These are phyloP conservation scores for Magallana ariakensis DNA, from an alignment of 1,140 invertebrate species.

Conservation along the genomic window DNA sequence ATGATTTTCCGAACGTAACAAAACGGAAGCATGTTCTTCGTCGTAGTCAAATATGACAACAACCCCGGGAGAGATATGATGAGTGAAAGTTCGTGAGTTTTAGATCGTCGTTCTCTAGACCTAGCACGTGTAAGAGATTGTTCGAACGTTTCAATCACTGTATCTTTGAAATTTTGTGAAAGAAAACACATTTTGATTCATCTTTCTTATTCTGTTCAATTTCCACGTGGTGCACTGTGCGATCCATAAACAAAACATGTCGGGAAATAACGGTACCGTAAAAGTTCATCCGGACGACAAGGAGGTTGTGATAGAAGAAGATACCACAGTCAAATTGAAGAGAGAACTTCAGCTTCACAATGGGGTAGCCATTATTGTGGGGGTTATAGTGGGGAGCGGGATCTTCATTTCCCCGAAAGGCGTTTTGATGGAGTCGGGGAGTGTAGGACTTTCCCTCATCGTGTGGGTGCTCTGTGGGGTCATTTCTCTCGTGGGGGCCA, in stretches of 20 bases:
- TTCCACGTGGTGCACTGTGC: not conserved
- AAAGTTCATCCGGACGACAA: slow-evolving; percentile 24
- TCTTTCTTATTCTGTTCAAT: not conserved
- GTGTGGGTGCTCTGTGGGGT: slow-evolving; percentile 94
- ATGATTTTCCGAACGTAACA: not conserved
- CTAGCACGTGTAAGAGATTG: no score
- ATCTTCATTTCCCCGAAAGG: slow-evolving; percentile 98
- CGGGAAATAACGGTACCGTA: not conserved
- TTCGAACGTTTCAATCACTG: no score
- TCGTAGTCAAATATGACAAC: slow-evolving; percentile 9
- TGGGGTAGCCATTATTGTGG: slow-evolving; percentile 78
- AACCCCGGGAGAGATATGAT: not conserved
- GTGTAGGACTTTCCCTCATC: slow-evolving; percentile 91
- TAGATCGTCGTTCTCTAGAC: no score
- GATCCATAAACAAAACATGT: not conserved
- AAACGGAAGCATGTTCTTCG: slow-evolving; percentile 14
- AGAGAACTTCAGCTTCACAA: slow-evolving; percentile 77
- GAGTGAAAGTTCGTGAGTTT: not conserved
- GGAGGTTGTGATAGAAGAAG: slow-evolving; percentile 34
- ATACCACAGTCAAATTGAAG: slow-evolving; percentile 67
- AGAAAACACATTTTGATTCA: no score
- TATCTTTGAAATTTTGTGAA: no score
- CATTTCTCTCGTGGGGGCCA: slow-evolving; percentile 86
- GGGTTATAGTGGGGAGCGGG: slow-evolving; percentile 86
- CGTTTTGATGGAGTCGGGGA: slow-evolving; percentile 89